These are phyloP conservation scores for Trachemys scripta DNA, from an alignment of 2,113 vertebrate species.

Conservation along the genomic window DNA sequence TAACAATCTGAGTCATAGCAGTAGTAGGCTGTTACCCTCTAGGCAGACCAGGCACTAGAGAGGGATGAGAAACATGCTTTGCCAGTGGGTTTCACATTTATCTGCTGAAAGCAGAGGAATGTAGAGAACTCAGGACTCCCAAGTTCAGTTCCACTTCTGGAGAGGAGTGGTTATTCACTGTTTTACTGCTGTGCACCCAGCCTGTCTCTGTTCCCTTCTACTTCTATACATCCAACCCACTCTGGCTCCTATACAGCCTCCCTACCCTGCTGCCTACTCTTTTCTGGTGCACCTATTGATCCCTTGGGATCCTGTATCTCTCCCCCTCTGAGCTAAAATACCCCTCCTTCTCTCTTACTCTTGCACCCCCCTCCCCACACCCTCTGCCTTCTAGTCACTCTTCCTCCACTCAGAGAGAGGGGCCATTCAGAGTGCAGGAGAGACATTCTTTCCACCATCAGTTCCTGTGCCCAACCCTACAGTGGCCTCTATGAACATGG, in stretches of 20 bases:
- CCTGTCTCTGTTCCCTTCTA: too few species aligned
- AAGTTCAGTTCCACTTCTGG: too few species aligned
- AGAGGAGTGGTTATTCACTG: neutral
- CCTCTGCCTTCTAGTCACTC: fast-evolving
- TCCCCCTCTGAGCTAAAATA: neutral
- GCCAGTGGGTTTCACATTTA: too few species aligned
- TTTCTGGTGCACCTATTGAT: neutral
- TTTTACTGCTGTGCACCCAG: neutral
- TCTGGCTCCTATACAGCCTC: neutral
- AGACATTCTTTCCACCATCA: neutral
- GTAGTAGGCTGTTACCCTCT: too few species aligned
- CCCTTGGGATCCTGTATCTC: neutral
- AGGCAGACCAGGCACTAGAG: too few species aligned
- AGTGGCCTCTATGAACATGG: neutral
- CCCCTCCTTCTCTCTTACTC: neutral
- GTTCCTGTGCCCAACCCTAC: too few species aligned
- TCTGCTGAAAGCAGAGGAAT: too few species aligned
- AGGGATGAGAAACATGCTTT: too few species aligned
- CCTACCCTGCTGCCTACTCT: neutral
- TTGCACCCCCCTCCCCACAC: neutral
- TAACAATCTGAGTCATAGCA: too few species aligned
- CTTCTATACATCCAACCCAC: neutral
- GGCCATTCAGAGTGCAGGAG: neutral
- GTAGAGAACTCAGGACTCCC: too few species aligned
- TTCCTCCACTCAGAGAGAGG: neutral